Evolutionary conservation across 1,140 invertebrate genomes (phyloP), one percentile per base, ranked within the genome.

Genomic region (Lasaia peninsularis): DNA sequence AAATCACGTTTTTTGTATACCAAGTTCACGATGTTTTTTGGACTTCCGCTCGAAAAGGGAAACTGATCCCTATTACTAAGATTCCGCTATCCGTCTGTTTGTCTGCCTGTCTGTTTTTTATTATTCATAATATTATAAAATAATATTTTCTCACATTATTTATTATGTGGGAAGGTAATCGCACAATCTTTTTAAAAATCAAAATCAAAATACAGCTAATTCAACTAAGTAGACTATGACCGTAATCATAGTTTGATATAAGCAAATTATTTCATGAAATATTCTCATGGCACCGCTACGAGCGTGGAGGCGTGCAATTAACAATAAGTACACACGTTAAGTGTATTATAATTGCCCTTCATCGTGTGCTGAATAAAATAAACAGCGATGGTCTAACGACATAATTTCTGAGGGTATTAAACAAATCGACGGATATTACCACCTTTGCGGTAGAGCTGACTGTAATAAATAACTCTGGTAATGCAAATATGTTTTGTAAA

Each of bases 401-500:
- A 44, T 44, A 44, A 44, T 44, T 44, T 18, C 12, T 18, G 14
- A 44, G 40, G 10, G 40, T 18, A 44, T 44, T 18, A 44, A 44
- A 44, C 16, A 21, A 21, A 48, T 48, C 40, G 40, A 20, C 10
- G 18, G 5, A 20, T 21, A 48, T 24, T 48, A 37, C 14, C 16
- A 44, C 40, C 40, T 44, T 44, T 40, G 37, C 37, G 37, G 37
- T 18, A 40, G 16, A 18, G 16, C 16, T 12, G 34, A 12, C 14
- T 12, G 9, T 6, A 6, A 14, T 35, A 75, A 74, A 75, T 71
- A 72, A 67, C 71, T 65, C 65, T 71, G 67, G 65, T 64, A 62
- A 77, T 70, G 32, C n/a, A n/a, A n/a, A 33, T 7, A 33, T 33
- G 11, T 3, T 11, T n/a, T 37, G 9, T 14, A 37, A 40, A 18